phyloP scores from a whole-genome alignment of 2,888 invertebrate species.

The Auanema freiburgensis region DNA sequence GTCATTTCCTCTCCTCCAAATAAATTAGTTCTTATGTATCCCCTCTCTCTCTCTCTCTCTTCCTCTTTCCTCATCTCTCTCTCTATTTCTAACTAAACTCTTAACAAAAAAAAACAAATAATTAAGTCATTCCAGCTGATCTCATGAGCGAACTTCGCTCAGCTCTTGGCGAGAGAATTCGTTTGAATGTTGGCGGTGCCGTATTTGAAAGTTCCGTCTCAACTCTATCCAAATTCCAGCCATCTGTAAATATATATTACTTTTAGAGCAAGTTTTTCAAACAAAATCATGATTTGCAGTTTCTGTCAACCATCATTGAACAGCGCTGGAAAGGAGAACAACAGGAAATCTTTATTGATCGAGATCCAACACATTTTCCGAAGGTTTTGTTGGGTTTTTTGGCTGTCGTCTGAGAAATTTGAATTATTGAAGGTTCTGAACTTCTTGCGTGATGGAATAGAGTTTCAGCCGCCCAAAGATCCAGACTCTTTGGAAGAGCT shows the following conservation, averaged over 20 bases:
- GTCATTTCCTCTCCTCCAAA: too few species aligned
- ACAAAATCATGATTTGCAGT: constrained; percentile 22
- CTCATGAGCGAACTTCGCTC: constrained; percentile 13
- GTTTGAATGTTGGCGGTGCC: constrained; percentile 54
- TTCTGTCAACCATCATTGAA: constrained; percentile 48
- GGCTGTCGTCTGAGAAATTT: constrained; percentile 1
- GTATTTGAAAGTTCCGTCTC: constrained; percentile 49
- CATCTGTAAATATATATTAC: constrained; percentile 29
- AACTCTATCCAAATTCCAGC: constrained; percentile 43
- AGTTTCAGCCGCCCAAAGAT: constrained; percentile 43
- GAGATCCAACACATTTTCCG: constrained; percentile 51
- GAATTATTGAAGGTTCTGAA: constrained; percentile 37
- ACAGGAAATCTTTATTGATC: constrained; percentile 53
- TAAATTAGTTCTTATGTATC: too few species aligned
- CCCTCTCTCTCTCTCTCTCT: neutral
- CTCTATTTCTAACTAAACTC: constrained; percentile 4
- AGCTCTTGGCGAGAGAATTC: constrained; percentile 29
- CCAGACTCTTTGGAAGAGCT: constrained; percentile 46
- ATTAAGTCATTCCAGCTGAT: constrained; percentile 8
- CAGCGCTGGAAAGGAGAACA: constrained; percentile 41
- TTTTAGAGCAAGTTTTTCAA: neutral
- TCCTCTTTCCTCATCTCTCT: too few species aligned
- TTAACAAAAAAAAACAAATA: neutral
- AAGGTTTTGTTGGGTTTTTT: constrained; percentile 21
- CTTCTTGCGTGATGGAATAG: constrained; percentile 47